Conservation (phyloP, 2,888 invertebrate species). For the Limenitis camilla region DNA sequence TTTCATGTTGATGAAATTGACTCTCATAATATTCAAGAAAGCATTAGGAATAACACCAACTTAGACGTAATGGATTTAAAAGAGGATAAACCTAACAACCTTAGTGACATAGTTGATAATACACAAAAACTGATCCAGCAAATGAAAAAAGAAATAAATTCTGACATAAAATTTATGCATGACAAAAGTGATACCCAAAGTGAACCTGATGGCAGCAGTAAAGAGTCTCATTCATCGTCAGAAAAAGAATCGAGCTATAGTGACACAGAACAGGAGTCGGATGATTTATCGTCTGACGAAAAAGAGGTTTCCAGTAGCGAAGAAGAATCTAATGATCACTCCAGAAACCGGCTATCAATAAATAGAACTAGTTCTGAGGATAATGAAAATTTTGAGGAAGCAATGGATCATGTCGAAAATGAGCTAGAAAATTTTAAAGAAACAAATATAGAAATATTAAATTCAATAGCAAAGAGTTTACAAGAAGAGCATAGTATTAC, state of each 20-base stretch:
- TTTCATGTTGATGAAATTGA: not conserved
- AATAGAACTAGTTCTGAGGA: conserved; percentile 63
- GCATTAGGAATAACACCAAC: not conserved
- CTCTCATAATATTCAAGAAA: not conserved
- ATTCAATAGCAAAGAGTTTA: conserved; percentile 63
- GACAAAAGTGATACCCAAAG: conserved; percentile 62
- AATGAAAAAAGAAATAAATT: conserved; percentile 78
- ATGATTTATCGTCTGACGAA: conserved; percentile 55
- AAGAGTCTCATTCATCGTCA: conserved; percentile 39
- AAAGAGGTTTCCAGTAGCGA: conserved; percentile 44
- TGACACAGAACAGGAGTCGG: conserved; percentile 53
- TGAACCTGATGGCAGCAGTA: conserved; percentile 54
- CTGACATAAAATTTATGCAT: conserved; percentile 71
- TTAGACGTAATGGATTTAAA: conserved; percentile 2
- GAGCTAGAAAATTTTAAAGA: conserved; percentile 54
- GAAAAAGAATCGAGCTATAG: conserved; percentile 69
- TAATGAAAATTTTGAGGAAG: conserved; percentile 67
- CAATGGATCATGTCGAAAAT: conserved; percentile 61
- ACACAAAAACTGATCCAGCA: conserved; percentile 77
- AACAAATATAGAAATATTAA: conserved; percentile 59
- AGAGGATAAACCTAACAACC: conserved; percentile 52
- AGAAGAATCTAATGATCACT: conserved; percentile 26
- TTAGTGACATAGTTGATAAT: conserved; percentile 73
- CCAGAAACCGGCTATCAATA: conserved; percentile 17
- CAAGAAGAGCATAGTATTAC: conserved; percentile 54